A percentile compares a stretch with the other conserved stretches of the same genome.
Conservation (phyloP, 2,888 invertebrate species). For the Napeogenes sylphis region DNA sequence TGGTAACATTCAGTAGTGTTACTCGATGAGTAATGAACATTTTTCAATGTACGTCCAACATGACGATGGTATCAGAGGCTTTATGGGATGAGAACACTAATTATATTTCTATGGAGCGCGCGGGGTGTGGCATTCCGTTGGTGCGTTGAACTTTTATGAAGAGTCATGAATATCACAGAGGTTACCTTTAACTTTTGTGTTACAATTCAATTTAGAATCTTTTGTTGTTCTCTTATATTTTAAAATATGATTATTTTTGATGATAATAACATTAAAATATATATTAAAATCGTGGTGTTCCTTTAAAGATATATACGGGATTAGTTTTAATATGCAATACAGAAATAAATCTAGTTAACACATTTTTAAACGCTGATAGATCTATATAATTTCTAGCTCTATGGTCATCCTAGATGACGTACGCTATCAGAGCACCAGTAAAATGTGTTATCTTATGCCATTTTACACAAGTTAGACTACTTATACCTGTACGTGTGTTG, state of each 20-base stretch:
- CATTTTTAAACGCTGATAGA: background rate
- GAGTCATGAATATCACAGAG: slow-evolving; percentile 38
- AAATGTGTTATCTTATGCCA: slow-evolving; percentile 58
- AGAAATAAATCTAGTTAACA: too few species aligned
- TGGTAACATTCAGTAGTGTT: slow-evolving; percentile 20
- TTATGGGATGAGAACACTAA: slow-evolving; percentile 67
- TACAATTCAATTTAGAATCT: too few species aligned
- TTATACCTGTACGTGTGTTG: slow-evolving; percentile 14
- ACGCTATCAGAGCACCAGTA: slow-evolving; percentile 56
- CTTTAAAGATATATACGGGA: too few species aligned
- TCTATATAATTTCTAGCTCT: slow-evolving; percentile 37
- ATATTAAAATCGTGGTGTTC: too few species aligned
- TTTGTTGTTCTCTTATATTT: background rate
- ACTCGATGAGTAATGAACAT: slow-evolving; percentile 14
- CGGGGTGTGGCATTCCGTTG: slow-evolving; percentile 65
- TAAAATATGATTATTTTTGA: background rate
- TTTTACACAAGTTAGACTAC: slow-evolving; percentile 40
- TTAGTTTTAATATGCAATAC: too few species aligned
- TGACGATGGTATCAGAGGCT: slow-evolving; percentile 46
- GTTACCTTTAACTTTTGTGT: slow-evolving; percentile 20
- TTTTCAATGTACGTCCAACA: slow-evolving; percentile 49
- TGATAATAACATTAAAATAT: too few species aligned
- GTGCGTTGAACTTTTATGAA: slow-evolving; percentile 52
- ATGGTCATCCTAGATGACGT: slow-evolving; percentile 51
- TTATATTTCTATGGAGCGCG: slow-evolving; percentile 70